Evolutionary conservation across 2,113 vertebrate species (phyloP), one percentile per base, ranked within the genome.

Genomic region (Rhynchomys soricoides): DNA sequence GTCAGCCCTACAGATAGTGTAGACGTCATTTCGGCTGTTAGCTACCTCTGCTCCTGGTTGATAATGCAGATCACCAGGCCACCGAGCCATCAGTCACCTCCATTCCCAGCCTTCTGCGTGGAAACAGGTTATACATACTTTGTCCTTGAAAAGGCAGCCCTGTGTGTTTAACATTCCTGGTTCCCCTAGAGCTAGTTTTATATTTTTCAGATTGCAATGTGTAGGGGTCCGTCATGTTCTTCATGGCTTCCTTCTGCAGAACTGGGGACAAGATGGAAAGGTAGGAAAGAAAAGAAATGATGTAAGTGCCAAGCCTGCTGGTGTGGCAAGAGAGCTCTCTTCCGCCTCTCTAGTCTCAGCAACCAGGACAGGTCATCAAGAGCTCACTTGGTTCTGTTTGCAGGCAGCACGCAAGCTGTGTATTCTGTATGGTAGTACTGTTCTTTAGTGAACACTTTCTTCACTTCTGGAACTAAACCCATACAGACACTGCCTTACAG

Each of bases 311-410:
- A 29, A 34, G 1, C 57, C 62, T 48, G 31, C n/a, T 1, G 37
- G 22, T 0, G 0, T 0, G 37, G 43, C 88, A 21, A 0, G 7
- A 43, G 55, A 3, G 1, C 5, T 21, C 24, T 43, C 70, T 16
- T 43, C 62, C 9, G 24, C 66, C 22, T 17, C 74, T 77, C 55
- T 6, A 40, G 57, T 22, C 50, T 29, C 2, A 31, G 55, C 82
- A 12, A 10, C 10, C 7, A 9, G 40, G 62, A 43, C 2, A 0
- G 6, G 6, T 1, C 15, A 52, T 5, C 1, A 0, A 21, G 52
- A 78, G 7, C 13, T 17, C 19, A 13, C 52, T 3, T 6, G 7
- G 5, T 48, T 43, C 79, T 57, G 5, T 59, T 45, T 59, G 66
- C 55, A 68, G n/a, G 57, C 19, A 29, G 13, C 31, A 85, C 10